Evolutionary conservation across 2,888 invertebrate genomes (phyloP).

Genomic region (Acleris sparsana): DNA sequence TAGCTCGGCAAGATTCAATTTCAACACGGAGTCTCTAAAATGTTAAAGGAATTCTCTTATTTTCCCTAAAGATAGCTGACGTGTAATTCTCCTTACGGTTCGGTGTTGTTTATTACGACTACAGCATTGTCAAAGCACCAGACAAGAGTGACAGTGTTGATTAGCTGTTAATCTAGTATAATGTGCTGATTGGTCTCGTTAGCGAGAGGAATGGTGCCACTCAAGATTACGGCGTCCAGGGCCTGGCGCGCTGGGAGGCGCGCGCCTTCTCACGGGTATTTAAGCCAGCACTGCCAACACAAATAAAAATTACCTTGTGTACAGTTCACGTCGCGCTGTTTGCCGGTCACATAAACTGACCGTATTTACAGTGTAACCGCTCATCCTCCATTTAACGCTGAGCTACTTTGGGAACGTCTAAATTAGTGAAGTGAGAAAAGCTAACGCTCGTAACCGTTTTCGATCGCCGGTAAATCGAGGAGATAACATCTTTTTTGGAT

Average conservation of each 20-base stretch:
- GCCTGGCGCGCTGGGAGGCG: constrained; percentile 50
- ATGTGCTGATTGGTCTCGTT: constrained; percentile 61
- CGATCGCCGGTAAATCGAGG: constrained; percentile 75
- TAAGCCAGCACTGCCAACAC: constrained; percentile 71
- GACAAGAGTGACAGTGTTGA: constrained; percentile 47
- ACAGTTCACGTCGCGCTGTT: constrained; percentile 80
- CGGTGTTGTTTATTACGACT: neutral
- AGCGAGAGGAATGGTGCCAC: constrained; percentile 61
- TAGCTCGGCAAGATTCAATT: too few species aligned
- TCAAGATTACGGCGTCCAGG: constrained; percentile 63
- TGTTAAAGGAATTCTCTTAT: too few species aligned
- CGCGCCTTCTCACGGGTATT: constrained; percentile 79
- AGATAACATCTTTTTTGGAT: constrained; percentile 75
- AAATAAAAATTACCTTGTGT: constrained; percentile 80
- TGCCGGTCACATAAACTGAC: constrained; percentile 76
- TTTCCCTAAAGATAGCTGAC: too few species aligned
- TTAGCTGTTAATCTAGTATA: constrained; percentile 55
- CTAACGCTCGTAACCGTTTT: constrained; percentile 75
- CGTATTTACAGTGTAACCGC: constrained; percentile 76
- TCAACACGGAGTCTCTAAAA: too few species aligned
- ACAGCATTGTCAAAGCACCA: constrained; percentile 18
- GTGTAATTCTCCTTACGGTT: too few species aligned
- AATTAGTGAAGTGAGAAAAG: constrained; percentile 82
- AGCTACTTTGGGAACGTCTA: constrained; percentile 81
- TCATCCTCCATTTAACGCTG: constrained; percentile 77